Conservation (phyloP, 2,888 invertebrate species). For the Caenorhabditis sp. region DNA sequence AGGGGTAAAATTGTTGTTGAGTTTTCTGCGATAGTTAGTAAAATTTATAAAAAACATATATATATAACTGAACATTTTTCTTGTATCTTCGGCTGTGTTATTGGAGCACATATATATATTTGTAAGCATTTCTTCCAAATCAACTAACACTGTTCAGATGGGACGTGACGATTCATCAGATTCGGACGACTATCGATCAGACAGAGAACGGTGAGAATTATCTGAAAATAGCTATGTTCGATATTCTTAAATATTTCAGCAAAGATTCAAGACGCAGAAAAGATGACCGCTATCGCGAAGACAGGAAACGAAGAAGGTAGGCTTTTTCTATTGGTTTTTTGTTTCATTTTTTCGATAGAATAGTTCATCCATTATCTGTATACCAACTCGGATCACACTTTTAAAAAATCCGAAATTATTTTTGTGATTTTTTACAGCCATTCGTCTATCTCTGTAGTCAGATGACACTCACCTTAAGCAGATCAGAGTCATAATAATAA, state of each 20-base stretch:
- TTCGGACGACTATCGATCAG: constrained; percentile 25
- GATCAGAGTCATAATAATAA: constrained; percentile 2
- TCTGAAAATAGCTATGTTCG: too few relatives aligned
- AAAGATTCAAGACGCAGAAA: constrained; percentile 12
- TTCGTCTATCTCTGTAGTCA: too few relatives aligned
- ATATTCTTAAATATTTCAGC: not conserved
- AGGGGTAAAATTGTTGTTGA: not conserved
- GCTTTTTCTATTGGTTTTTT: not conserved
- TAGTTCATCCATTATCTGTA: not conserved
- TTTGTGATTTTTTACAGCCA: too few relatives aligned
- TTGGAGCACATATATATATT: not conserved
- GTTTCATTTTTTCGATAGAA: not conserved
- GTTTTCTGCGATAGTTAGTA: not conserved
- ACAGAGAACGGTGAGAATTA: not conserved
- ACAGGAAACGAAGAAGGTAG: constrained; percentile 29
- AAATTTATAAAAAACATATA: too few relatives aligned
- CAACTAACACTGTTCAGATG: constrained; percentile 21
- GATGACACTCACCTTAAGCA: not conserved
- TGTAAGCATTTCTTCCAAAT: not conserved
- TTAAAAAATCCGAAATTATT: constrained; percentile 1
- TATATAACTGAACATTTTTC: too few relatives aligned
- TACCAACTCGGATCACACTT: constrained; percentile 13
- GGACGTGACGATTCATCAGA: constrained; percentile 32
- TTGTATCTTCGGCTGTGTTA: not conserved
- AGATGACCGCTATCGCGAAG: not conserved